Conservation (phyloP, 1,140 invertebrate species). For the Eriocheir sinensis region DNA sequence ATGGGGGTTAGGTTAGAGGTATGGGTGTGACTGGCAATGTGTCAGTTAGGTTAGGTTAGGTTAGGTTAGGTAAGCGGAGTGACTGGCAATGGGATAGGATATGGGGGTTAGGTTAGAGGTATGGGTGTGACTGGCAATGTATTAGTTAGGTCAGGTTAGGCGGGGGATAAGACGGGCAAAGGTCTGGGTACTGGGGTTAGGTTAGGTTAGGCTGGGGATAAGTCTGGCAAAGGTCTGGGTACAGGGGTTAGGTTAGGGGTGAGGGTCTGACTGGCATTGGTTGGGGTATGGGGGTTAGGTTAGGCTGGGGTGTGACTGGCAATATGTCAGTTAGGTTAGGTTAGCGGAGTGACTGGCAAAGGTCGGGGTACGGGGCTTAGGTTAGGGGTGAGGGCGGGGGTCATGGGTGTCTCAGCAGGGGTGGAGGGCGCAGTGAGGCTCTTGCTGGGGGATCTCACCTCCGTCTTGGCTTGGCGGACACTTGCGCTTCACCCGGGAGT, state of each 20-base stretch:
- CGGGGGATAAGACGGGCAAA: background rate
- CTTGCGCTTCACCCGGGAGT: constrained; percentile 65
- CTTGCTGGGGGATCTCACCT: constrained; percentile 57
- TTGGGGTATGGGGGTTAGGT: background rate
- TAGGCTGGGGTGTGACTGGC: background rate
- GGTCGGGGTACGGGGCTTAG: background rate
- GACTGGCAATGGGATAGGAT: background rate
- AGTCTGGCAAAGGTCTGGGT: background rate
- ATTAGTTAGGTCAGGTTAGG: background rate
- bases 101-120: background rate
- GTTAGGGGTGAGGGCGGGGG: background rate
- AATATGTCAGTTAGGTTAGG: background rate
- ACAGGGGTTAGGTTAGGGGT: background rate
- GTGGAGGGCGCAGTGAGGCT: constrained; percentile 60
- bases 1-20: background rate
- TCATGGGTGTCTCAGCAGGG: constrained; percentile 29
- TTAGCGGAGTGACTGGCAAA: background rate
- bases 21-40: background rate
- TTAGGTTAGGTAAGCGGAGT: background rate
- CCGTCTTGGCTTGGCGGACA: constrained; percentile 45
- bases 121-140: background rate
- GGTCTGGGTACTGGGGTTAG: background rate
- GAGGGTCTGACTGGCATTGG: background rate
- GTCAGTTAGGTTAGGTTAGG: constrained; percentile 30
- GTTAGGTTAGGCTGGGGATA: background rate